These are phyloP conservation scores for Slavum lentiscoides DNA, from an alignment of 2,888 invertebrate genomes.

Conservation along the genomic window DNA sequence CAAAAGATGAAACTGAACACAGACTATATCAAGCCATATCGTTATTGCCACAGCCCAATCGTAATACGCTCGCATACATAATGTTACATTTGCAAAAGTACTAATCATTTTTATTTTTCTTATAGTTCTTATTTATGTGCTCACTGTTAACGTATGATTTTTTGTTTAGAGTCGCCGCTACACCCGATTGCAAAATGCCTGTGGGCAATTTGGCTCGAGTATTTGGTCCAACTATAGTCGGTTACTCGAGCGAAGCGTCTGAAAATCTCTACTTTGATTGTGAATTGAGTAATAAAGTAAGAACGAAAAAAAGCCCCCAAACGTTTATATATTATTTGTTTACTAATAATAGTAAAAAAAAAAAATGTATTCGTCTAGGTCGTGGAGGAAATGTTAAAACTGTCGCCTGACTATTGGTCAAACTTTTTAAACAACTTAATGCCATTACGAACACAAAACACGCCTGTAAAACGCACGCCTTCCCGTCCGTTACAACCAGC, in stretches of 20 bases:
- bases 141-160: background rate
- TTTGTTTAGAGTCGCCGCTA: slow-evolving; percentile 72
- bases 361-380: slow-evolving; percentile 61
- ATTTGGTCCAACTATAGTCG: slow-evolving; percentile 93
- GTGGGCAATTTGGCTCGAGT: slow-evolving; percentile 83
- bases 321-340: background rate
- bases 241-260: slow-evolving; percentile 78
- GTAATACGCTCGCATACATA: slow-evolving; percentile 92
- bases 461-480: slow-evolving; percentile 23
- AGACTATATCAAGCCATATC: slow-evolving; percentile 75
- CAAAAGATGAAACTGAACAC: slow-evolving; percentile 48
- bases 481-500: slow-evolving; percentile 31
- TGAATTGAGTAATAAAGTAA: slow-evolving; percentile 73
- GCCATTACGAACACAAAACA: slow-evolving; percentile 28
- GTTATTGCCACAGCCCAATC: slow-evolving; percentile 86
- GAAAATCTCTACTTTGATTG: slow-evolving; percentile 62
- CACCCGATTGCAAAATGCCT: slow-evolving; percentile 89
- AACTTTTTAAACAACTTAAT: slow-evolving; percentile 66
- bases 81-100: slow-evolving; percentile 85
- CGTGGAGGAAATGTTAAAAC: slow-evolving; percentile 71
- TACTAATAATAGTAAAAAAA: background rate
- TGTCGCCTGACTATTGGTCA: slow-evolving; percentile 77
- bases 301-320: background rate
- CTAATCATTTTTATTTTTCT: background rate
- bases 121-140: too few relatives aligned